phyloP scores from a whole-genome alignment of 2,113 vertebrate genomes.

The Dunckerocampus dactyliophorus region DNA sequence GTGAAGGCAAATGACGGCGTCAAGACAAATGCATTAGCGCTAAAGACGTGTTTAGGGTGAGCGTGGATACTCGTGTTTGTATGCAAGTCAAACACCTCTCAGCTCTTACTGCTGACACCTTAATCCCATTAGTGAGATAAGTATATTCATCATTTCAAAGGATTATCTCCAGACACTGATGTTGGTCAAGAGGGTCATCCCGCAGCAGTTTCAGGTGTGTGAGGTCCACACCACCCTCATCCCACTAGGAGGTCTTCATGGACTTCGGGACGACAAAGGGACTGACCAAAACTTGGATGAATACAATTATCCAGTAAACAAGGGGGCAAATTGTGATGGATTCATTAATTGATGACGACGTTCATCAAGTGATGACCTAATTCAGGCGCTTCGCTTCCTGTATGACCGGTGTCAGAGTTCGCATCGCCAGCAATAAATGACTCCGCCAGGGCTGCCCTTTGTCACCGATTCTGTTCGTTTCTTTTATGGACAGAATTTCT shows the following conservation, averaged over 20 bases:
- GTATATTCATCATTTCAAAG: neutral
- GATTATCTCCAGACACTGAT: constrained; percentile 8
- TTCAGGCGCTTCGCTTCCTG: no score
- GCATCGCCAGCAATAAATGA: no score
- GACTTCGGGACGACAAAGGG: no score
- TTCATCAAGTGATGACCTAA: no score
- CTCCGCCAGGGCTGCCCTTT: no score
- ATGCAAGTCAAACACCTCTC: constrained; percentile 10
- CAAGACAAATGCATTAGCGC: constrained; percentile 14
- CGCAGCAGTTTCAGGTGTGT: neutral
- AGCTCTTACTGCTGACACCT: constrained; percentile 12
- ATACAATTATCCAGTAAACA: no score
- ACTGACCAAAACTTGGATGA: no score
- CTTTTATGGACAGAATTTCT: no score
- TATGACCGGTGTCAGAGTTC: no score
- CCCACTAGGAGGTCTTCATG: no score
- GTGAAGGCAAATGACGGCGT: constrained; percentile 15
- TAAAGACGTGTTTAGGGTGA: constrained; percentile 2
- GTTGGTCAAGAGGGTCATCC: constrained; percentile 2
- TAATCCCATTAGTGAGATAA: constrained; percentile 6
- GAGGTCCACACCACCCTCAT: neutral
- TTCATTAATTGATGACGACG: neutral
- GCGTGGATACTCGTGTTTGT: neutral
- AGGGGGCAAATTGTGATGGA: no score
- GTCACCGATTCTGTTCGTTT: no score